Percentiles rank a stretch among this genome's conserved stretches.
Evolutionary conservation across 2,113 vertebrate genomes (phyloP).

Genomic region (Sylvia atricapilla): DNA sequence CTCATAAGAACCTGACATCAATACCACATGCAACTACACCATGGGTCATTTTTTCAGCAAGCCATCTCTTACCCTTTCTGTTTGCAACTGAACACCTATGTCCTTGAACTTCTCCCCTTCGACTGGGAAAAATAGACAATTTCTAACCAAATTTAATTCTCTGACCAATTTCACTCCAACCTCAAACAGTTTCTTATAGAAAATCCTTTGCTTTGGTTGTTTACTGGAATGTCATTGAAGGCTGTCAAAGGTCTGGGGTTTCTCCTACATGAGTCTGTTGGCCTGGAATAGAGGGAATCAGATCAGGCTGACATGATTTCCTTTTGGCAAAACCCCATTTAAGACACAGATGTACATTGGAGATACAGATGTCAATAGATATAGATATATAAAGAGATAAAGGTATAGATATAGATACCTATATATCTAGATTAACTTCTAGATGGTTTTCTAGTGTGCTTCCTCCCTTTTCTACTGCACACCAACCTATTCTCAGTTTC

Average conservation of each 20-base stretch:
- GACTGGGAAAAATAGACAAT: not conserved
- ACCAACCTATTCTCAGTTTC: not conserved
- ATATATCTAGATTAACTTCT: not conserved
- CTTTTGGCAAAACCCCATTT: not conserved
- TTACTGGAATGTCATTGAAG: not conserved
- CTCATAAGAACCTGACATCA: not conserved
- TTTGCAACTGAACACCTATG: not conserved
- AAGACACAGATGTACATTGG: not conserved
- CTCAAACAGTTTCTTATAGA: not conserved
- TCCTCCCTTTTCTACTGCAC: not conserved
- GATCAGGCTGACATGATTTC: not conserved
- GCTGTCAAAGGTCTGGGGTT: not conserved
- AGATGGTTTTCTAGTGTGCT: not conserved
- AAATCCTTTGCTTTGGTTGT: not conserved
- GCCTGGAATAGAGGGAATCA: not conserved
- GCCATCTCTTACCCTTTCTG: not conserved
- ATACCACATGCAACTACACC: not conserved
- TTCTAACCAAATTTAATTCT: not conserved
- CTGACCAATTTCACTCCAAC: not conserved
- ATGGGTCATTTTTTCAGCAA: not conserved
- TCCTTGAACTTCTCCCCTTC: not conserved
- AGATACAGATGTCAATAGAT: not conserved
- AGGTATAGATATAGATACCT: not conserved
- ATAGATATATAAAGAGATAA: not conserved
- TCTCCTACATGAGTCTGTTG: not conserved